Conservation (phyloP, 2,113 vertebrate species). For the Galemys pyrenaicus region DNA sequence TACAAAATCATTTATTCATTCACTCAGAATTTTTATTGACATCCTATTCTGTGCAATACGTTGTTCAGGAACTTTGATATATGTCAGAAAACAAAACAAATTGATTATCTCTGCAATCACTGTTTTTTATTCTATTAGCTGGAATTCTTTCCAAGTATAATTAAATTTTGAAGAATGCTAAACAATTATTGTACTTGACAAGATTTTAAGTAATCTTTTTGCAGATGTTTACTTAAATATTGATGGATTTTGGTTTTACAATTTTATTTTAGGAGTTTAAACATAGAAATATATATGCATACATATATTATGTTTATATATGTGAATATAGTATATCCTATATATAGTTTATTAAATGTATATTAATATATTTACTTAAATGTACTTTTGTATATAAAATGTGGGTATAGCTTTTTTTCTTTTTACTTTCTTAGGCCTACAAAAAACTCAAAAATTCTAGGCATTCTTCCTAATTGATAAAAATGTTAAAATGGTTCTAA, state of each 20-base stretch:
- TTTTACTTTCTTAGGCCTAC: not conserved
- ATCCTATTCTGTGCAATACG: not conserved
- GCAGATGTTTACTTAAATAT: not conserved
- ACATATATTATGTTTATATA: too few species aligned
- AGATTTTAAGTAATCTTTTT: not conserved
- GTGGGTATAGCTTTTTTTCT: not conserved
- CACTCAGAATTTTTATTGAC: not conserved
- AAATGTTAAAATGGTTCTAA: not conserved
- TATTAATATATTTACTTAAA: not conserved
- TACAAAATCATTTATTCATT: not conserved
- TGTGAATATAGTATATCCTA: not conserved
- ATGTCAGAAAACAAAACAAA: not conserved
- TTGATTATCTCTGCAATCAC: not conserved
- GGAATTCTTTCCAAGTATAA: not conserved
- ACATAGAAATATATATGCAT: not conserved
- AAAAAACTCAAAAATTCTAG: not conserved
- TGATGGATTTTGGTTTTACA: not conserved
- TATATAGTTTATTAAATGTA: not conserved
- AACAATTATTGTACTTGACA: not conserved
- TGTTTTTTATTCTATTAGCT: not conserved
- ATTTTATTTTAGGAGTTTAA: constrained; percentile 17
- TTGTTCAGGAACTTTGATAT: not conserved
- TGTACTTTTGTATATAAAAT: not conserved
- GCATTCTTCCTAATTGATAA: not conserved
- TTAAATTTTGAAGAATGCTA: constrained; percentile 25